Conservation (phyloP, 2,113 vertebrate species). For the Arenaria interpres region DNA sequence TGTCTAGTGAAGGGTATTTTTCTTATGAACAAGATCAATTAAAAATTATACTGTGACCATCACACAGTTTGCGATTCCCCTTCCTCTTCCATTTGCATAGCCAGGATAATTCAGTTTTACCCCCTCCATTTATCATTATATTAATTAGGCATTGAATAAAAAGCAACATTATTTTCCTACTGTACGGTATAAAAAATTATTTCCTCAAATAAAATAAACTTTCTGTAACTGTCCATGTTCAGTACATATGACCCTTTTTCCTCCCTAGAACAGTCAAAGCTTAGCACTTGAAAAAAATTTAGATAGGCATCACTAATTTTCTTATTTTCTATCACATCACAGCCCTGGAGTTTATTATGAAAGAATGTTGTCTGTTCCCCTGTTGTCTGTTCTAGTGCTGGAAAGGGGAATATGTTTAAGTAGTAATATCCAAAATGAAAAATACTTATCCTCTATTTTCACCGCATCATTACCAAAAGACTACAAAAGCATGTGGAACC, state of each 20-base stretch:
- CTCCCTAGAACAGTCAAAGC: not conserved
- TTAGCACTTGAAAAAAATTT: not conserved
- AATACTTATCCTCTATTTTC: not conserved
- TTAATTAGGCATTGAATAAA: not conserved
- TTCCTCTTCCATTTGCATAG: not conserved
- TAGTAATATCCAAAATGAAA: not conserved
- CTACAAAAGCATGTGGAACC: not conserved
- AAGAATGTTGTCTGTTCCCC: not conserved
- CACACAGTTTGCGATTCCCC: not conserved
- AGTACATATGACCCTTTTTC: not conserved
- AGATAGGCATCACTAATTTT: not conserved
- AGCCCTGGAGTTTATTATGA: not conserved
- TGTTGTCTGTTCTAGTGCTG: not conserved
- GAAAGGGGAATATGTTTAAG: not conserved
- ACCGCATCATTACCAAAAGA: not conserved
- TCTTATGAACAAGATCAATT: not conserved
- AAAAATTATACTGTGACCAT: not conserved
- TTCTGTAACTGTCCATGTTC: not conserved
- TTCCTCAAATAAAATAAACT: not conserved
- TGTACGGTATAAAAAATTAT: not conserved
- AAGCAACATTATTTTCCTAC: not conserved
- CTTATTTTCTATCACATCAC: not conserved
- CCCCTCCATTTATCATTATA: not conserved
- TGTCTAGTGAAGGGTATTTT: not conserved
- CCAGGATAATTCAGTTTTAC: not conserved